Conservation (phyloP, 2,113 vertebrate genomes). For the Cyphomyrus discorhynchus region DNA sequence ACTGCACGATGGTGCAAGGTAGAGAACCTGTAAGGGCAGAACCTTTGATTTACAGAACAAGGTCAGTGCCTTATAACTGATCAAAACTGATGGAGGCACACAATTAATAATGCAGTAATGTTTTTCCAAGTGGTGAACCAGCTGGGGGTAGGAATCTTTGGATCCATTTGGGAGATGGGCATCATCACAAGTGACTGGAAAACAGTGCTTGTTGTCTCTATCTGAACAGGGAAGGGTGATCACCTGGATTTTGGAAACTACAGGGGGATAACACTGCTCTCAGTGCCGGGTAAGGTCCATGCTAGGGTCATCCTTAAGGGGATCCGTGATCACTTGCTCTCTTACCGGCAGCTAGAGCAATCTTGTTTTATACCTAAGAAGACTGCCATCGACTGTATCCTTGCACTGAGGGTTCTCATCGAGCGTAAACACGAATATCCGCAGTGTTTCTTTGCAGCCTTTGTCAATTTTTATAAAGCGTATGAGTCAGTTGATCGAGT, state of each 20-base stretch:
- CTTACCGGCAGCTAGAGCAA: not conserved
- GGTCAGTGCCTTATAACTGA: not conserved
- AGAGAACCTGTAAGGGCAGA: not conserved
- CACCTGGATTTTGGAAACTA: not conserved
- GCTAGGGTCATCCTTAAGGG: too few species aligned
- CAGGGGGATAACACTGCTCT: too few species aligned
- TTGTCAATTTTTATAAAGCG: not conserved
- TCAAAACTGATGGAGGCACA: not conserved
- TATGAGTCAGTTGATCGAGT: not conserved
- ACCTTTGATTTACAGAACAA: not conserved
- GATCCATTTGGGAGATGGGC: not conserved
- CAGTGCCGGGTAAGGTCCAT: too few species aligned
- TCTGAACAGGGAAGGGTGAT: not conserved
- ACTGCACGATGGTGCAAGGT: not conserved
- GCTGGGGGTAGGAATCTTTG: not conserved
- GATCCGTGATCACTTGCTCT: not conserved
- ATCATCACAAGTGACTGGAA: not conserved
- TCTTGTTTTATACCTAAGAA: not conserved
- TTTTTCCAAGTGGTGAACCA: not conserved
- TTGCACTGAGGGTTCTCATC: not conserved
- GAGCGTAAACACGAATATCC: not conserved
- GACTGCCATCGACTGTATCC: not conserved
- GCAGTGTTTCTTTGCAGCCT: not conserved
- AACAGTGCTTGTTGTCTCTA: not conserved
- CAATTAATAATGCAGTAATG: not conserved